Evolutionary conservation across 2,888 invertebrate genomes (phyloP).

Genomic region (Bibio marci): DNA sequence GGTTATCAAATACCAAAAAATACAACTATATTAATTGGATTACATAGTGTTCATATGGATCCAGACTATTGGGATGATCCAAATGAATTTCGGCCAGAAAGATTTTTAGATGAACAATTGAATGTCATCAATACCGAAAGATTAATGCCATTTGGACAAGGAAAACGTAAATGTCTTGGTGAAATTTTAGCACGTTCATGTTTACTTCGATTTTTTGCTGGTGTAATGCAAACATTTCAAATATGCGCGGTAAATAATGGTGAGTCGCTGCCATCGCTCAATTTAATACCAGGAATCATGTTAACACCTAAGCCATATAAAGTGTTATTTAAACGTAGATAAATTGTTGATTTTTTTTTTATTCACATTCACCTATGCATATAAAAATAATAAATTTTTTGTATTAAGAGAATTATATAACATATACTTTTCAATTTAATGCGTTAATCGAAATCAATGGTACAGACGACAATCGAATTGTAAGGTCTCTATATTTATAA

Average conservation of each 20-base stretch:
- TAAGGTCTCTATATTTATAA: no score
- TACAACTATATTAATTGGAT: conserved; percentile 33
- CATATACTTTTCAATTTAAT: no score
- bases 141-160: conserved; percentile 31
- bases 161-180: conserved; percentile 45
- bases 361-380: no score
- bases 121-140: conserved; percentile 19
- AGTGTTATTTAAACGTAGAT: conserved; percentile 19
- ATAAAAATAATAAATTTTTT: no score
- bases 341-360: no score
- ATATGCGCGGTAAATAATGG: conserved; percentile 28
- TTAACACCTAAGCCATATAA: conserved; percentile 37
- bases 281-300: conserved; percentile 35
- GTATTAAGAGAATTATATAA: no score
- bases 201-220: conserved; percentile 41
- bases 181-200: conserved; percentile 42
- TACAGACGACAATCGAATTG: no score
- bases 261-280: conserved; percentile 25
- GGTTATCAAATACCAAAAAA: conserved; percentile 38
- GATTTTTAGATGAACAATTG: conserved; percentile 34
- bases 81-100: conserved; percentile 41
- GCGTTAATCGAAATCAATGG: no score
- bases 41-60: conserved; percentile 39
- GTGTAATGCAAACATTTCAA: conserved; percentile 37
- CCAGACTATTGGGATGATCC: conserved; percentile 41